Evolutionary conservation across 1,140 invertebrate genomes (phyloP), one percentile per base, ranked within the genome.

Genomic region (Saccostrea cuccullata): DNA sequence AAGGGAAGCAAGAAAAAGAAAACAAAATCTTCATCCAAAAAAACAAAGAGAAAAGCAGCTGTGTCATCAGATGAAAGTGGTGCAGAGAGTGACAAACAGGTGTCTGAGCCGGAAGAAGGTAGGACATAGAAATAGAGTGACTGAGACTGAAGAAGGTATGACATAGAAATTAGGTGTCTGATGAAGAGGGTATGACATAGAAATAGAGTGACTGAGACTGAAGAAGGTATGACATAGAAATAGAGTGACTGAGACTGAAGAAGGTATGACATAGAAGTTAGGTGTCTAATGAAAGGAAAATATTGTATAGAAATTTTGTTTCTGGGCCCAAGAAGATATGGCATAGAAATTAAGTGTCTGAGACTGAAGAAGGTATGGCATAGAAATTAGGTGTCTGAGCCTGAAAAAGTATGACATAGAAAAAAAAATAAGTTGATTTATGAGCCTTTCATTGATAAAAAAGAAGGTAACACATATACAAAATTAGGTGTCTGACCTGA

Each of bases 51-150:
- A 96, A 96, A 89, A 95, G 95, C 90, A 92, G 95, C 91, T 88
- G 93, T 89, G 91, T 95, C 95, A 11, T 95, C 95, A 13, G 95
- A 95, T 55, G 95, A 96, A 96, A 93, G 96, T 96, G 96, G 88
- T 95, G 96, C 91, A 47, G 94, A 93, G 64, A 93, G 91, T 90
- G 94, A 94, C 40, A 92, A 95, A 87, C 95, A 95, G 87, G 96
- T 96, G 82, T 97, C 97, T 58, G 97, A 97, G 93, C 97, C 97
- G 30, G 95, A 95, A 90, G 95, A 95, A 94, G 96, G 95, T 93
- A 89, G 90, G 90, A 88, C n/a, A 30, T 13, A 47, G 13, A 82
- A 64, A 6, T 17, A 15, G 17, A 17, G 58, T 64, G 58, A 1
- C 47, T 47, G 47, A 47, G 9, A 6, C 47, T 47, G 47, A 47